These are phyloP conservation scores for Dolichotis patagonum DNA, from an alignment of 2,113 vertebrate species.

Conservation along the genomic window DNA sequence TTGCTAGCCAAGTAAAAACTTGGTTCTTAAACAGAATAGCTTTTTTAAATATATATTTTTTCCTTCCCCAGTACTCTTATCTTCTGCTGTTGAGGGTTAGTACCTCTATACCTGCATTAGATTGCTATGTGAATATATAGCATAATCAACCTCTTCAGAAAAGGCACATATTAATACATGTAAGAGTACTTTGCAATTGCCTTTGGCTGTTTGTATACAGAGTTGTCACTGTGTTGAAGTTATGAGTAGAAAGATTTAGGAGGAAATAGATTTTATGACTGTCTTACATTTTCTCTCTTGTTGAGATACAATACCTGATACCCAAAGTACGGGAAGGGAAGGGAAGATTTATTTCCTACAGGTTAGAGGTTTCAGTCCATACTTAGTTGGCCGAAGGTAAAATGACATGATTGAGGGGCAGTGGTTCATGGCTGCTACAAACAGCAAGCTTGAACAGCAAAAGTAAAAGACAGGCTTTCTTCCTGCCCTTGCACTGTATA, in stretches of 20 bases:
- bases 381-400: no score
- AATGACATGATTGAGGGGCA: no score
- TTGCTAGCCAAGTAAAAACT: conserved; percentile 35
- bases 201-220: conserved; percentile 39
- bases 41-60: conserved; percentile 3
- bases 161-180: conserved; percentile 50
- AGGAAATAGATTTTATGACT: not conserved
- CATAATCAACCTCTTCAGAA: conserved; percentile 63
- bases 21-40: not conserved
- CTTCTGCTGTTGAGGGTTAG: not conserved
- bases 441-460: no score
- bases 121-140: conserved; percentile 61
- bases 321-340: no score
- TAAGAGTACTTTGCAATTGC: conserved; percentile 57
- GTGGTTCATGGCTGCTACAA: no score
- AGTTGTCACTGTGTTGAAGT: not conserved
- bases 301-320: no score
- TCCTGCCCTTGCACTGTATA: no score
- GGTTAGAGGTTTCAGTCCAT: no score
- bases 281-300: no score
- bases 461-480: no score
- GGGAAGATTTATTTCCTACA: no score
- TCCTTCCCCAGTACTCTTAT: not conserved
- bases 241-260: conserved; percentile 48
- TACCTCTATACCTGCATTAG: not conserved